Evolutionary conservation across 2,888 invertebrate species (phyloP), one percentile per base, ranked within the genome.

Genomic region (Eristalinus sepulchralis): DNA sequence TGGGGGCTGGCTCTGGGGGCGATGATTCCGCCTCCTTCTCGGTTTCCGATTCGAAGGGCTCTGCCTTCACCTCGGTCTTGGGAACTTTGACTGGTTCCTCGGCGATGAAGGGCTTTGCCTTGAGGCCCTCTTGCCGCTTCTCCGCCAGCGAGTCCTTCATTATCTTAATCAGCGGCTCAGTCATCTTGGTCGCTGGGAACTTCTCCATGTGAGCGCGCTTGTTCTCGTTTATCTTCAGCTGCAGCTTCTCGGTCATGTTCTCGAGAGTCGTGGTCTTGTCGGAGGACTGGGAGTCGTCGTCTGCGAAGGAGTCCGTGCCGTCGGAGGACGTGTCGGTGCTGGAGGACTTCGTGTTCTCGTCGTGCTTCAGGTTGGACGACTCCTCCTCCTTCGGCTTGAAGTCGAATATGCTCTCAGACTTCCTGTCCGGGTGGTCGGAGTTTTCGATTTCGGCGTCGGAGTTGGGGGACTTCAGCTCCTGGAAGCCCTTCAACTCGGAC

Each of bases 401-500:
- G 57, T 88, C 80, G 20, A 87, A 87, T 9, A 79, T 71, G 9
- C 71, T 72, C 17, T 88, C 83, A 0, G 76, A 34, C 57, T 79
- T 82, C 0, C 17, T 83, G 39, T 36, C 72, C 17, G 31, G 80
- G 11, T 70, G 59, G 3, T 79, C 83, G 24, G 34, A 63, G 53
- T 27, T 86, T 66, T 76, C 88, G 68, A 94, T 94, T 24, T 93
- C 93, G 70, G 94, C 93, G 24, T 94, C 94, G 1, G 92, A 90
- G 33, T 92, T 92, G n/a, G 93, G 89, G 4, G 93, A 89, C 90
- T 94, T 94, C 0, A 95, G 93, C 89, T 95, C 95, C 71, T 95
- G 94, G 67, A 97, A 95, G 5, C 97, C 97, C 92, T 97, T 97
- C 2, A 97, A 92, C 91, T 97, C 97, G 0, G 96, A 96, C 88